phyloP scores from a whole-genome alignment of 2,888 invertebrate genomes.

The Mycalesis mineus region DNA sequence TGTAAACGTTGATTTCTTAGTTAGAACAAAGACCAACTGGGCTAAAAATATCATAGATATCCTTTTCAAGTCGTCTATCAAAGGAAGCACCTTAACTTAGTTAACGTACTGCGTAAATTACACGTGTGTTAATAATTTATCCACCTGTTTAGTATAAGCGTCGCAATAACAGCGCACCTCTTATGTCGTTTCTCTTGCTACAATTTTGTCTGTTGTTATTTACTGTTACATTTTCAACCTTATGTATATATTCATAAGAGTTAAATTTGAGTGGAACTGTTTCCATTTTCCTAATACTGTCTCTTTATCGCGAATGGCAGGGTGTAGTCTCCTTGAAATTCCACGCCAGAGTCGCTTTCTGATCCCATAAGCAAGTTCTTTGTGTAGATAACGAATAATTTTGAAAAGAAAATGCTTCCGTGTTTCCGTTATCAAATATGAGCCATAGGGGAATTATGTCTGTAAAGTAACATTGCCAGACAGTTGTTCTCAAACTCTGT shows the following conservation, averaged over 20 bases:
- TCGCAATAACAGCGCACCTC: constrained; percentile 35
- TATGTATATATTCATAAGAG: constrained; percentile 28
- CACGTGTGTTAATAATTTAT: constrained; percentile 30
- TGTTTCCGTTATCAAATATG: constrained; percentile 10
- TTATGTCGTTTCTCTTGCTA: constrained; percentile 44
- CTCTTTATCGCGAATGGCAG: constrained; percentile 57
- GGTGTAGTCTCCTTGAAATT: constrained; percentile 49
- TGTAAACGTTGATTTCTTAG: too few relatives aligned
- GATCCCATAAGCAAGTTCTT: constrained; percentile 32
- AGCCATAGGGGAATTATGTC: constrained; percentile 10
- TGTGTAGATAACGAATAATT: constrained; percentile 26
- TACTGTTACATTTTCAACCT: constrained; percentile 30
- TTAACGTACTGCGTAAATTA: constrained; percentile 22
- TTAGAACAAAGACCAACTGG: too few relatives aligned
- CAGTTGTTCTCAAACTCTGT: not conserved
- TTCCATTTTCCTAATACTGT: constrained; percentile 40
- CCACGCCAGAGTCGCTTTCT: constrained; percentile 35
- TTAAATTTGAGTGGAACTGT: constrained; percentile 30
- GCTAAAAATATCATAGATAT: too few relatives aligned
- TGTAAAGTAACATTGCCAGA: not conserved
- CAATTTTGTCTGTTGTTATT: constrained; percentile 48
- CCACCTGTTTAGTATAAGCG: constrained; percentile 41
- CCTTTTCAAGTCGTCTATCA: not conserved
- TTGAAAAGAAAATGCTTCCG: constrained; percentile 16
- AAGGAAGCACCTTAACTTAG: constrained; percentile 1